Percentiles rank a stretch among this genome's conserved stretches.
phyloP scores from a whole-genome alignment of 2,888 invertebrate species.

The Shargacucullia verbasci region DNA sequence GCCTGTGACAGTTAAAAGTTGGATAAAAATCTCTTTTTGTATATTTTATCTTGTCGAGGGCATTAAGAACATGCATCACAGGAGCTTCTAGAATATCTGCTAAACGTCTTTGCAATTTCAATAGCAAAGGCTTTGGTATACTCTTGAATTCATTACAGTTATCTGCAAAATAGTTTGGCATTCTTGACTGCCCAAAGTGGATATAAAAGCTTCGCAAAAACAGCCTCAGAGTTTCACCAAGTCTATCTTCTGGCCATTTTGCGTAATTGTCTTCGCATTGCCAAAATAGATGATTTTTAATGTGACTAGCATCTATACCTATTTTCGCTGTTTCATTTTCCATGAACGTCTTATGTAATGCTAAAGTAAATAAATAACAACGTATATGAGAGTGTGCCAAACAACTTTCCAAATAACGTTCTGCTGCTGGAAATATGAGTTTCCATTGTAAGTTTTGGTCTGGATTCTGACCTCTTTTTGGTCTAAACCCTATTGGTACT shows the following conservation, averaged over 20 bases:
- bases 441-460: slow-evolving; percentile 93
- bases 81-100: slow-evolving; percentile 92
- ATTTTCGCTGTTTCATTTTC: slow-evolving; percentile 90
- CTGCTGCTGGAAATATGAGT: slow-evolving; percentile 93
- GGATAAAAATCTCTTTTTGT: slow-evolving; percentile 90
- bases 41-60: slow-evolving; percentile 91
- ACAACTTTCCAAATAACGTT: slow-evolving; percentile 92
- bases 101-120: slow-evolving; percentile 91
- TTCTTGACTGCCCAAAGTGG: slow-evolving; percentile 89
- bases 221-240: slow-evolving; percentile 91
- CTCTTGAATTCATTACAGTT: slow-evolving; percentile 93
- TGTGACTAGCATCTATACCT: slow-evolving; percentile 92
- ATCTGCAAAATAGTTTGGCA: slow-evolving; percentile 93
- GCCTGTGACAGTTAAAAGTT: slow-evolving; percentile 87
- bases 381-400: slow-evolving; percentile 92
- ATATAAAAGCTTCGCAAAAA: slow-evolving; percentile 91
- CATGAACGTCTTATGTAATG: slow-evolving; percentile 92
- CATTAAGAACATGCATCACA: slow-evolving; percentile 91
- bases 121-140: slow-evolving; percentile 90
- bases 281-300: slow-evolving; percentile 93
- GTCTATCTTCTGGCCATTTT: slow-evolving; percentile 92
- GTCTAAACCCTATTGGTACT: slow-evolving; percentile 91
- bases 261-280: slow-evolving; percentile 92
- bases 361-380: slow-evolving; percentile 91
- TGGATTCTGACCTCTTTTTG: slow-evolving; percentile 90